Percentiles rank a stretch among this genome's conserved stretches.
These are phyloP conservation scores for Drosophila eohydei DNA, from an alignment of 2,888 invertebrate genomes.

Conservation along the genomic window DNA sequence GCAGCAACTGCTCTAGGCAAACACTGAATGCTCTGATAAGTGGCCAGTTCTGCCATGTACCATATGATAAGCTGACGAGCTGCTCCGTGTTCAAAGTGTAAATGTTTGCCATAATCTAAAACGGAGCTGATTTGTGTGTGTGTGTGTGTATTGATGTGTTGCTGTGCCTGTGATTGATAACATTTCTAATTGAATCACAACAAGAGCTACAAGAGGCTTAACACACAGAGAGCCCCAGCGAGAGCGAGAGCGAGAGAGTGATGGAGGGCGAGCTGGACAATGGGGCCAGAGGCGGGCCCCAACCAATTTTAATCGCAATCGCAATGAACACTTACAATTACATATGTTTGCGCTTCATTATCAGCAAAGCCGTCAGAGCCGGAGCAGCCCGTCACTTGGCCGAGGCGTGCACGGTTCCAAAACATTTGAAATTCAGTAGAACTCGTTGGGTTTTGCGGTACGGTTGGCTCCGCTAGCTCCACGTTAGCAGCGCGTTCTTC, in stretches of 20 bases:
- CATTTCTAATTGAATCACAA: conserved; percentile 69
- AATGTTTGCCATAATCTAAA: conserved; percentile 65
- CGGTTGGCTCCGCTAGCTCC: conserved; percentile 40
- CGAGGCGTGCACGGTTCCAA: conserved; percentile 35
- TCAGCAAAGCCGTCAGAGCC: conserved; percentile 42
- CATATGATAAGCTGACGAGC: conserved; percentile 58
- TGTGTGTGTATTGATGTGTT: conserved; percentile 25
- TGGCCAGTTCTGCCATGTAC: conserved; percentile 48
- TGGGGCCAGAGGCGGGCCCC: conserved; percentile 15
- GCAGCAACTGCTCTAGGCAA: conserved; percentile 27
- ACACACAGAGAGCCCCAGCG: neutral
- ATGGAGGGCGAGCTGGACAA: neutral
- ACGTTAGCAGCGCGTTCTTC: conserved; percentile 7
- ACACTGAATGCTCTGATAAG: conserved; percentile 56
- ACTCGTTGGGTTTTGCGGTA: conserved; percentile 51
- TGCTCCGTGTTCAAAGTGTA: conserved; percentile 39
- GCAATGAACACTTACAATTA: conserved; percentile 69
- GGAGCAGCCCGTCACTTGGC: conserved; percentile 38
- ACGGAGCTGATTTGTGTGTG: conserved; percentile 22
- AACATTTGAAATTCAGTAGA: conserved; percentile 57
- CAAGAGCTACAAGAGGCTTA: conserved; percentile 35
- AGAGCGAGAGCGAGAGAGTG: neutral
- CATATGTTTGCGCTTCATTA: conserved; percentile 72
- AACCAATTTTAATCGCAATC: conserved; percentile 71
- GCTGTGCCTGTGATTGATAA: conserved; percentile 60